Conservation (phyloP, 30 jellyfish, hydroid and myxozoan genomes). For the Pelagia noctiluca region DNA sequence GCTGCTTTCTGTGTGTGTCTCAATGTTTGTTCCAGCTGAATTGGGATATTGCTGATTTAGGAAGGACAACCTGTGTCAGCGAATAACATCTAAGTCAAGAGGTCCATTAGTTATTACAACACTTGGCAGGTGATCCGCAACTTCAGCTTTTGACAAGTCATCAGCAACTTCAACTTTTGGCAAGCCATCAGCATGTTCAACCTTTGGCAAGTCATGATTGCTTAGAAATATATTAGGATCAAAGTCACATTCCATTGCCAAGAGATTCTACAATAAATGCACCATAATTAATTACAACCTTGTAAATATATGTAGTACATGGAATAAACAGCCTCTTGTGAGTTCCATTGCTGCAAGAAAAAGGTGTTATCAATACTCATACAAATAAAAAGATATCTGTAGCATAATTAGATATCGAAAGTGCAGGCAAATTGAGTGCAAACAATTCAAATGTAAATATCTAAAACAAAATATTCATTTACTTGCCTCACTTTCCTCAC, state of each 20-base stretch:
- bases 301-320: neutral
- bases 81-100: neutral
- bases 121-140: neutral
- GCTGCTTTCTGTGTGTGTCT: neutral
- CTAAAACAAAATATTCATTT: no score
- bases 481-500: neutral
- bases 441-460: neutral
- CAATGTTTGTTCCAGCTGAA: neutral
- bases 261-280: neutral
- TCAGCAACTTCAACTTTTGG: neutral
- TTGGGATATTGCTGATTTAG: neutral
- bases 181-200: neutral
- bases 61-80: neutral
- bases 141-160: neutral
- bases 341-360: neutral
- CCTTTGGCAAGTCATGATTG: neutral
- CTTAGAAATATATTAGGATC: neutral
- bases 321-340: neutral
- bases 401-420: neutral
- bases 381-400: no score
- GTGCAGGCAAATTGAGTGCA: neutral
- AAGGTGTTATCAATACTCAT: no score
- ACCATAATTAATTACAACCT: neutral
- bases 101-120: neutral
- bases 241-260: neutral